phyloP scores from a whole-genome alignment of 2,888 invertebrate species.

The Dicyrtomina minuta region DNA sequence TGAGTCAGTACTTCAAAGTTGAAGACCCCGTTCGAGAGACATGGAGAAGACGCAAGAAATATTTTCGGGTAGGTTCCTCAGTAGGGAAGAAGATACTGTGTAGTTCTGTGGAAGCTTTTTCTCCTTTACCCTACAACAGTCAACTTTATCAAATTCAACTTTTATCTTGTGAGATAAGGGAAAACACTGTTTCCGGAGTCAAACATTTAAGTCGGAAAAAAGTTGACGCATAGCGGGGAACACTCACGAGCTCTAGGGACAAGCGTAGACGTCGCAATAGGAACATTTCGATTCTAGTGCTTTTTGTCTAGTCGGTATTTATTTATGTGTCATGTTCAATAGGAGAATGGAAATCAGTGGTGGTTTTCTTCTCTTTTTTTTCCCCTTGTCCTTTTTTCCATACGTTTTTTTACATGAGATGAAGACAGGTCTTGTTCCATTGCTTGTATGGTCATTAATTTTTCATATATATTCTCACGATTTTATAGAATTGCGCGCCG shows the following conservation, averaged over 20 bases:
- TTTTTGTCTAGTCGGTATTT: conserved; percentile 2
- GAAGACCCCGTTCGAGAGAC: background rate
- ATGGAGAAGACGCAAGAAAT: background rate
- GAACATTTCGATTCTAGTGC: background rate
- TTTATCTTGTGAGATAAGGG: conserved; percentile 16
- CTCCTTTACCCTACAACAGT: conserved; percentile 21
- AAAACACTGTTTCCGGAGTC: conserved; percentile 36
- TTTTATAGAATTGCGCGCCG: conserved; percentile 6
- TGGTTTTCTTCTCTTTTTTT: background rate
- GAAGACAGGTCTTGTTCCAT: too few species aligned
- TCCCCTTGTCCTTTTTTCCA: background rate
- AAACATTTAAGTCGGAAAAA: conserved; percentile 15
- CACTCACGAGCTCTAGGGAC: conserved; percentile 29
- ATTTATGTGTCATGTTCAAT: conserved; percentile 7
- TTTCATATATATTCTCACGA: conserved; percentile 18
- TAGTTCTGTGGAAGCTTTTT: background rate
- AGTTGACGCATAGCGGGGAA: conserved; percentile 32
- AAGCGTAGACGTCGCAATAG: conserved; percentile 14
- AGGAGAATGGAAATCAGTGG: too few species aligned
- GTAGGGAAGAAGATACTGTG: conserved; percentile 17
- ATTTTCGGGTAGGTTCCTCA: conserved; percentile 20
- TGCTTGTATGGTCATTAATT: background rate
- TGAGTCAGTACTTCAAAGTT: background rate
- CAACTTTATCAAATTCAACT: conserved; percentile 36
- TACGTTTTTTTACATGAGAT: background rate